Evolutionary conservation across 2,888 invertebrate genomes (phyloP), one percentile per base, ranked within the genome.

Genomic region (Maniola hyperantus): DNA sequence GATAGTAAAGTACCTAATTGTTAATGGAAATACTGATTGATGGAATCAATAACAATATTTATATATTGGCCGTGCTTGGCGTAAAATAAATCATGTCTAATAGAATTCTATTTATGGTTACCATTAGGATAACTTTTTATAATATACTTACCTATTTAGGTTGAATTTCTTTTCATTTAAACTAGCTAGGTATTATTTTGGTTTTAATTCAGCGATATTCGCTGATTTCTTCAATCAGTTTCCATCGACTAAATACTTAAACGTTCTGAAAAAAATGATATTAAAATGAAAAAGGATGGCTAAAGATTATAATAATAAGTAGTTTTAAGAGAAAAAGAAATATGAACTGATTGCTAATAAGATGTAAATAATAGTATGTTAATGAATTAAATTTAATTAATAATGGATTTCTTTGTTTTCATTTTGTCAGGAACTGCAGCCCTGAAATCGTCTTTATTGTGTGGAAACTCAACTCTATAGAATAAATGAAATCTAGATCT

Each of bases 261-360:
- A 54, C 34, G 36, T n/a, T 36, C 54, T 34, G 26, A 15, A 36
- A 54, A 15, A 54, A 34, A 54, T 54, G 54, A 36, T 54, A 36
- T 54, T 51, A 34, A 54, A 33, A 26, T 13, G 34, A 42, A 48
- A 8, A 46, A 18, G 48, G 26, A 62, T n/a, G 26, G 57, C 50
- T 36, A 48, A 36, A 61, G 54, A 36, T 61, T 60, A 60, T 39
- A 55, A 51, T 39, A 58, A 26, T 44, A 48, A 59, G 11, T 66
- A 59, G 70, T 69, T 81, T 81, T 79, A 74, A 79, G 83, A 83
- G 82, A 77, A 76, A 81, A 81, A 71, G 77, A 78, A 84, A 87
- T 88, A 85, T 86, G 91, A 90, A 92, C 91, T 92, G 91, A 92
- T 91, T 86, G 88, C 79, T 26, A 77, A 80, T 91, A 89, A 89